Base-by-base conservation (phyloP, 2,888 invertebrate species). In the Myopa testacea region DNA sequence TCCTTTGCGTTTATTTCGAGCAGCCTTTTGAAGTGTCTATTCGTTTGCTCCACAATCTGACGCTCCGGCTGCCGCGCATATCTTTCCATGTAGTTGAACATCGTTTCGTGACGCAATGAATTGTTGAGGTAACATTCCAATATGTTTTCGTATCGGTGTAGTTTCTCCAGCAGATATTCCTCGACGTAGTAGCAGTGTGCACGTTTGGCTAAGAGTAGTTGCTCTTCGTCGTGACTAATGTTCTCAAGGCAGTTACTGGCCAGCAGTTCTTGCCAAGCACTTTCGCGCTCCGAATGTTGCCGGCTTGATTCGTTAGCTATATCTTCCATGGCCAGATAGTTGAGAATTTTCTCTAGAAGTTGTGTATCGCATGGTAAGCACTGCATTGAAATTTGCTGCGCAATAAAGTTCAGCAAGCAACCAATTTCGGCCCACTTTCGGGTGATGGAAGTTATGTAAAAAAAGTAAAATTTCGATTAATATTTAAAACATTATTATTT, bases 141-240 rank as follows among this genome's bases (percentile, higher is more conserved):
- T 74, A 95, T 93, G 82, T 92, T 91, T 78, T 92, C 91, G 85
- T 92, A 94, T 76, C 93, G 91, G 67, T 91, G 88, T 62, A 91
- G 87, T 81, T 90, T 90, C 87, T 93, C 93, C 84, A 94, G 92
- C 70, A 95, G 87, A 85, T 92, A 90, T 85, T 95, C 94, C 83
- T 93, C 93, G 0, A 95, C 94, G 80, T 92, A 91, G 85, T 92
- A 94, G 86, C 94, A 95, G 83, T 91, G 91, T 0, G 94, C 93
- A 62, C 91, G 90, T 80, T 92, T 90, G 0, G 94, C 94, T 83
- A 93, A 89, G 62, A 89, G 84, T 26, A 95, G 86, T 77, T 94
- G 90, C 80, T 92, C 90, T 52, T 91, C 91, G 71, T 91, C 90
- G 78, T 90, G 90, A 78, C 92, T 90, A 78, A 93, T 91, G 84